A percentile compares a stretch with the other conserved stretches of the same genome.
Evolutionary conservation across 2,113 vertebrate genomes (phyloP).

Genomic region (Osmerus eperlanus): DNA sequence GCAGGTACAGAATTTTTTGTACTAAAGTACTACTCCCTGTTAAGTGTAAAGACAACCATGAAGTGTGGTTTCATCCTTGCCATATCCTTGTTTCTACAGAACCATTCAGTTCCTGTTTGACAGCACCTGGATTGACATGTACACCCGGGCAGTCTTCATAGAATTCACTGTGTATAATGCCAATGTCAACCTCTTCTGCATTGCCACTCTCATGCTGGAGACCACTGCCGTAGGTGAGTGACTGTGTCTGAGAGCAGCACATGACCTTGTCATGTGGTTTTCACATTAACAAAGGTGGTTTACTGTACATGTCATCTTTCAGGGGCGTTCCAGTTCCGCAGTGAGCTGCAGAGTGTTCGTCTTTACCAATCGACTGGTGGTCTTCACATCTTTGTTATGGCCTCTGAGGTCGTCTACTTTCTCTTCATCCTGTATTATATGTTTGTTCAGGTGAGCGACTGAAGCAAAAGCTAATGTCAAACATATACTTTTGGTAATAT

Average conservation of each 20-base stretch:
- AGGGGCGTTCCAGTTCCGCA: constrained; percentile 85
- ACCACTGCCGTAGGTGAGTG: constrained; percentile 81
- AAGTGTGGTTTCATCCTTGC: background rate
- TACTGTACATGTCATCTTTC: background rate
- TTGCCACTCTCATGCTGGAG: constrained; percentile 84
- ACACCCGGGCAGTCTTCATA: constrained; percentile 87
- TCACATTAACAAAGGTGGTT: background rate
- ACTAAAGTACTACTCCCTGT: too few relatives aligned
- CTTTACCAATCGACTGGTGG: constrained; percentile 85
- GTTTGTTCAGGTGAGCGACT: constrained; percentile 80
- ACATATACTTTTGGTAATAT: too few relatives aligned
- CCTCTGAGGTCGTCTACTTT: constrained; percentile 85
- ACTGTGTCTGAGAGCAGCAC: background rate
- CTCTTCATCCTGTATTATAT: constrained; percentile 92
- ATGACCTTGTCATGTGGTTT: background rate
- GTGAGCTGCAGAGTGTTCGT: constrained; percentile 81
- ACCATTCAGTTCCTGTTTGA: constrained; percentile 83
- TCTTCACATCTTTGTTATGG: constrained; percentile 87
- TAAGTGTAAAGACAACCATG: too few relatives aligned
- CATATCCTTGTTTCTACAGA: constrained; percentile 59
- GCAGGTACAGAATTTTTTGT: constrained; percentile 68
- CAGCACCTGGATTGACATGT: constrained; percentile 84
- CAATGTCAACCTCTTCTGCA: constrained; percentile 93
- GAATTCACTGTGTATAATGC: constrained; percentile 96
- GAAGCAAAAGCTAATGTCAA: background rate